Evolutionary conservation across 1,140 invertebrate species (phyloP).

Genomic region (Trinorchestia longiramus): DNA sequence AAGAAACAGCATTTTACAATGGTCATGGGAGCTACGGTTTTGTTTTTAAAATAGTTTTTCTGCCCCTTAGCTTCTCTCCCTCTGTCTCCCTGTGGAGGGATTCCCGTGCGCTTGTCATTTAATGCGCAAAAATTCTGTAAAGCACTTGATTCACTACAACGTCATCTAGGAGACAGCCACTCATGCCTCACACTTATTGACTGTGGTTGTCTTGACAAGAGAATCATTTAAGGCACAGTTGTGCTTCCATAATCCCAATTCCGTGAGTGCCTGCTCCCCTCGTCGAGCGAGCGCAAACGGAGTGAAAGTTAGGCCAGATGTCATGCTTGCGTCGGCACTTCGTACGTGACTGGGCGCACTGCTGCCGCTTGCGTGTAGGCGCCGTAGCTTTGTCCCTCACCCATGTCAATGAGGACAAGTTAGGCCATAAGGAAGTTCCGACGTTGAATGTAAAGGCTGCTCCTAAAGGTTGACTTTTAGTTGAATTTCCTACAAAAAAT

Average conservation of each 20-base stretch:
- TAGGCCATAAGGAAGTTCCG: background rate
- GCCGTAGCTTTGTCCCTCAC: background rate
- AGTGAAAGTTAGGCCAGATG: background rate
- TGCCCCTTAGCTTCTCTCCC: background rate
- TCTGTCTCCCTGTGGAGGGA: background rate
- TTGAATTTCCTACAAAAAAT: no score
- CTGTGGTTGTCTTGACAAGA: background rate
- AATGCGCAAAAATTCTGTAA: background rate
- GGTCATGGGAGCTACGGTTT: no score
- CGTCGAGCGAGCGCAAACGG: background rate
- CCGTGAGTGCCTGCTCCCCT: background rate
- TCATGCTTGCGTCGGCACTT: background rate
- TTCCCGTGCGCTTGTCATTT: background rate
- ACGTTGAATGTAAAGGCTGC: background rate
- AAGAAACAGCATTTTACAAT: no score
- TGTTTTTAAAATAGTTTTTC: no score
- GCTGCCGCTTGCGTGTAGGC: background rate
- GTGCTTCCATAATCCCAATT: background rate
- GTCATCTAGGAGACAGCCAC: no score
- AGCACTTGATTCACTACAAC: no score
- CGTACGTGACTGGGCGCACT: background rate
- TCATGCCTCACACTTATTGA: background rate
- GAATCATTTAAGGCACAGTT: background rate
- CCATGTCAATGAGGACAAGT: background rate
- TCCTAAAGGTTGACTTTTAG: background rate